Evolutionary conservation across 2,113 vertebrate genomes (phyloP).

Genomic region (Mohoua ochrocephala): DNA sequence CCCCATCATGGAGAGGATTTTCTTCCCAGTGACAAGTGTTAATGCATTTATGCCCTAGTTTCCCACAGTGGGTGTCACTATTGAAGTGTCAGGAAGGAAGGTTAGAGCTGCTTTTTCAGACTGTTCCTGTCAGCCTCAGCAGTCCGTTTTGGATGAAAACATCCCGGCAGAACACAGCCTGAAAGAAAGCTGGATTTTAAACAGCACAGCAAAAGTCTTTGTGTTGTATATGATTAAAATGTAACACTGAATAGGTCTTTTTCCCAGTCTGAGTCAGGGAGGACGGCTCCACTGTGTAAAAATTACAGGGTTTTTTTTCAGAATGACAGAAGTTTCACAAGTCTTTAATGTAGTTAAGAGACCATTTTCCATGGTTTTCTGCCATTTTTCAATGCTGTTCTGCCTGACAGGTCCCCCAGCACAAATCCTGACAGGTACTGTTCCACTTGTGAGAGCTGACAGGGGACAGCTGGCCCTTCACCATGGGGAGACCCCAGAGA

Average conservation of each 20-base stretch:
- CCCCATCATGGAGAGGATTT: neutral
- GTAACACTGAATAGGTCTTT: constrained; percentile 52
- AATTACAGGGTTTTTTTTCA: constrained; percentile 20
- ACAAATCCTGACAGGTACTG: neutral
- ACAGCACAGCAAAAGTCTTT: constrained; percentile 63
- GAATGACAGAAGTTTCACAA: neutral
- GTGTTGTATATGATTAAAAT: constrained; percentile 64
- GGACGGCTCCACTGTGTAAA: constrained; percentile 9
- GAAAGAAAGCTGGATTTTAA: constrained; percentile 61
- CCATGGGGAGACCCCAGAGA: fast-evolving
- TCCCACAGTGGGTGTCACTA: constrained; percentile 34
- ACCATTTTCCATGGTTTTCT: neutral
- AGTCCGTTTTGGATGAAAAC: constrained; percentile 67
- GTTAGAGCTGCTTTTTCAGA: constrained; percentile 68
- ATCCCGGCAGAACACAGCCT: constrained; percentile 60
- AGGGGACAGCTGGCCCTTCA: neutral
- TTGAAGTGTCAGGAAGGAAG: constrained; percentile 67
- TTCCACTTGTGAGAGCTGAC: neutral
- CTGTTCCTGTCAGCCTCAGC: constrained; percentile 69
- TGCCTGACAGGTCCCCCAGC: neutral
- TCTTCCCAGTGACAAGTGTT: constrained; percentile 28
- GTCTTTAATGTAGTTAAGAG: constrained; percentile 1
- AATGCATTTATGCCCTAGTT: constrained; percentile 53
- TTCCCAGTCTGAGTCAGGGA: neutral
- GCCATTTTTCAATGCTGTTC: neutral